phyloP scores from a whole-genome alignment of 1,140 invertebrate species.

The Drosophila littoralis region DNA sequence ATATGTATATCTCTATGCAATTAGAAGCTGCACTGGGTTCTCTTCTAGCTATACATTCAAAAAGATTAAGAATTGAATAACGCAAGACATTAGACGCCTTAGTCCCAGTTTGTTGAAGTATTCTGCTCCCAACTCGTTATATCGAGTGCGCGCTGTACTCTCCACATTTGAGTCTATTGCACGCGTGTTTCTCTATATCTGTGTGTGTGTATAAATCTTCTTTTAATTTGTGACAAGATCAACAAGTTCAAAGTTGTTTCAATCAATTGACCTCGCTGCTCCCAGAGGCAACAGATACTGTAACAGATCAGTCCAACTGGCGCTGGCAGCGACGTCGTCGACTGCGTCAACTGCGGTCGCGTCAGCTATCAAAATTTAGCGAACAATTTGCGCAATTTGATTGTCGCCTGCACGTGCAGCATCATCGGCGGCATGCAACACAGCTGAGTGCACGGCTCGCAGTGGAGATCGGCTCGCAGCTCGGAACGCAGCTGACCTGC shows the following conservation, averaged over 20 bases:
- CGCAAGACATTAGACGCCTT: too few species aligned
- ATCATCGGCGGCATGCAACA: conserved; percentile 40
- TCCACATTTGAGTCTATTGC: conserved; percentile 18
- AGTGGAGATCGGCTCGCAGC: not conserved
- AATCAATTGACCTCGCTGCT: conserved; percentile 84
- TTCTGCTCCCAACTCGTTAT: not conserved
- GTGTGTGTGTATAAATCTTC: conserved; percentile 81
- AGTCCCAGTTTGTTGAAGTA: too few species aligned
- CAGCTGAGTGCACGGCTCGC: conserved; percentile 23
- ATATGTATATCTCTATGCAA: too few species aligned
- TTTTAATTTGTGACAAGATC: conserved; percentile 84
- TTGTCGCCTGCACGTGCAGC: conserved; percentile 62
- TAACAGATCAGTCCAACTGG: conserved; percentile 67
- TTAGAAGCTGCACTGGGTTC: too few species aligned
- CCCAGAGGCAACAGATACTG: conserved; percentile 79
- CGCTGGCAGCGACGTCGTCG: conserved; percentile 14
- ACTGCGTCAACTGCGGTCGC: not conserved
- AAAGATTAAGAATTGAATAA: too few species aligned
- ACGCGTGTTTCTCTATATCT: conserved; percentile 27
- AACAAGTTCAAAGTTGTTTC: conserved; percentile 85
- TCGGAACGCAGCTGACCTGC: conserved; percentile 61
- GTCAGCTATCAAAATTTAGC: conserved; percentile 51
- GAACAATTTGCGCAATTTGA: conserved; percentile 64
- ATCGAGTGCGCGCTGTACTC: conserved; percentile 35
- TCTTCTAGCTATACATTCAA: too few species aligned